A percentile compares a stretch with the other conserved stretches of the same genome.
These are phyloP conservation scores for Sylvicola cinctus DNA, from an alignment of 2,888 invertebrate genomes.

Conservation along the genomic window DNA sequence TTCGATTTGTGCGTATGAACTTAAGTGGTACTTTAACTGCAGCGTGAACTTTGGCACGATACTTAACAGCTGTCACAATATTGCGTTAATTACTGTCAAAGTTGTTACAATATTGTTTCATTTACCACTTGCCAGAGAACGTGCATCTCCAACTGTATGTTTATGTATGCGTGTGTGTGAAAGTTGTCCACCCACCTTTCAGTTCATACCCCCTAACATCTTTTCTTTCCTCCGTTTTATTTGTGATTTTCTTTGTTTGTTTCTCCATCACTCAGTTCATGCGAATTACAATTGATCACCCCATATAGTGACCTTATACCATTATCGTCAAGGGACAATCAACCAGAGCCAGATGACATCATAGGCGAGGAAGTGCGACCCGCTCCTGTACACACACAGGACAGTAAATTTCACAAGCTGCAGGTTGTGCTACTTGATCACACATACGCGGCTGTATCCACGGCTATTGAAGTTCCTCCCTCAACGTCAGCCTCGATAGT, in stretches of 20 bases:
- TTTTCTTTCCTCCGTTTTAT: slow-evolving; percentile 1
- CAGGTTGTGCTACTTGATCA: slow-evolving; percentile 24
- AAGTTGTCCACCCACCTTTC: too few relatives aligned
- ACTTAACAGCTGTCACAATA: too few relatives aligned
- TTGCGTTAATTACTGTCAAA: too few relatives aligned
- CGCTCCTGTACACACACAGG: slow-evolving; percentile 19
- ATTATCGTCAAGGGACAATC: slow-evolving; percentile 8
- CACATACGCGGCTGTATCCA: slow-evolving; percentile 15
- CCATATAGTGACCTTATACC: slow-evolving; percentile 11
- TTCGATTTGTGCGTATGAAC: too few relatives aligned
- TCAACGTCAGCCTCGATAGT: not conserved
- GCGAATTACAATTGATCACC: slow-evolving; percentile 8
- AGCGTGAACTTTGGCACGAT: too few relatives aligned
- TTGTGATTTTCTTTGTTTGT: slow-evolving; percentile 4
- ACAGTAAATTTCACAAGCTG: slow-evolving; percentile 18
- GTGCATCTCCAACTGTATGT: too few relatives aligned
- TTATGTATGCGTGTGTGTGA: too few relatives aligned
- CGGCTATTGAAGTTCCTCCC: not conserved
- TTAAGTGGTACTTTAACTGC: too few relatives aligned
- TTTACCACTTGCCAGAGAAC: too few relatives aligned
- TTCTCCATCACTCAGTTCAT: slow-evolving; percentile 7
- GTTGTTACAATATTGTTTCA: too few relatives aligned
- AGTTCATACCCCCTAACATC: too few relatives aligned
- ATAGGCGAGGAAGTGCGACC: slow-evolving; percentile 24
- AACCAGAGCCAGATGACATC: slow-evolving; percentile 16